phyloP scores from a whole-genome alignment of 2,888 invertebrate species.

The Nomada fabriciana region DNA sequence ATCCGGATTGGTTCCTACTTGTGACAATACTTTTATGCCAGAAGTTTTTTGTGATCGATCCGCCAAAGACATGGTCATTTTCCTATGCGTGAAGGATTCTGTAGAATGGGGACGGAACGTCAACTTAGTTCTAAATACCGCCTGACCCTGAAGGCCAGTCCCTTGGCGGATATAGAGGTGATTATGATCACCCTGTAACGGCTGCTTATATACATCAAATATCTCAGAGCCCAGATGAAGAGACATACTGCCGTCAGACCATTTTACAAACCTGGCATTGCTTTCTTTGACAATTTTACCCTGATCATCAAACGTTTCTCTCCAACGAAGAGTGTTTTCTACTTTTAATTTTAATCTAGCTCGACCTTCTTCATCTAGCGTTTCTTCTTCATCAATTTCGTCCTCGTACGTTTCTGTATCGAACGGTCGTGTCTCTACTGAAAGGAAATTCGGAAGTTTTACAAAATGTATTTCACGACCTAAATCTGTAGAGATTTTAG shows the following conservation, averaged over 20 bases:
- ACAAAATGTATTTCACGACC: conserved; percentile 97
- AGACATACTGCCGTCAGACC: conserved; percentile 99
- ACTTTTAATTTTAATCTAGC: conserved; percentile 96
- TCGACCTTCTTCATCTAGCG: conserved; percentile 98
- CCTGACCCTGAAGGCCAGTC: conserved; percentile 98
- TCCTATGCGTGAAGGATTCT: conserved; percentile 99
- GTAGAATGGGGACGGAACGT: conserved; percentile 99
- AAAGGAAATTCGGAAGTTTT: conserved; percentile 98
- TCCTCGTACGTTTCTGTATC: conserved; percentile 98
- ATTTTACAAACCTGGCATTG: conserved; percentile 97
- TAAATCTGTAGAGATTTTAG: conserved; percentile 96
- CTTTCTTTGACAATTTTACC: conserved; percentile 94
- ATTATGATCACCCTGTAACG: conserved; percentile 97
- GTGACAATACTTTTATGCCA: conserved; percentile 97
- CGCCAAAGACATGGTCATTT: conserved; percentile 99
- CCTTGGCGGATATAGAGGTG: conserved; percentile 99
- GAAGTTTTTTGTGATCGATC: conserved; percentile 97
- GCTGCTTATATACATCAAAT: conserved; percentile 98
- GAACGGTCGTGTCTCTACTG: conserved; percentile 98
- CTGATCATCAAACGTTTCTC: conserved; percentile 92
- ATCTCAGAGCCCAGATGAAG: conserved; percentile 98
- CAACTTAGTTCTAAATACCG: conserved; percentile 97
- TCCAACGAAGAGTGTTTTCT: conserved; percentile 99
- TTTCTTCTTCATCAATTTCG: conserved; percentile 99
- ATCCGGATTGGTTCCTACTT: conserved; percentile 97